These are phyloP conservation scores for Mermis nigrescens DNA, from an alignment of 2,888 invertebrate species.

Conservation along the genomic window DNA sequence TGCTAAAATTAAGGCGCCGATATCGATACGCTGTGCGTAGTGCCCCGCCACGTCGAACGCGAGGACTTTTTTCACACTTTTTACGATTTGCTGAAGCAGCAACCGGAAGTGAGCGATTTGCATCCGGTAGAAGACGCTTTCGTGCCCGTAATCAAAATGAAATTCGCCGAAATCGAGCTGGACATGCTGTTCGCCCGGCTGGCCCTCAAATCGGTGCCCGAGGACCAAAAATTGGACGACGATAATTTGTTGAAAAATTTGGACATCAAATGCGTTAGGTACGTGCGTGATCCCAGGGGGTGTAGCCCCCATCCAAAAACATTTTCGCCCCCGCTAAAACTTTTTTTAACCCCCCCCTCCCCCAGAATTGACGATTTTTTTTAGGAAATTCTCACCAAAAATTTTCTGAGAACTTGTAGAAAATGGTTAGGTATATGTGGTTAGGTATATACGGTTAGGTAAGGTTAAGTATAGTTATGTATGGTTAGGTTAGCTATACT, in stretches of 20 bases:
- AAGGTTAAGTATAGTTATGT: no score
- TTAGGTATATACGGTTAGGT: no score
- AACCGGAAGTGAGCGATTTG: slow-evolving; percentile 38
- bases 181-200: slow-evolving; percentile 91
- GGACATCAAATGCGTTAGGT: slow-evolving; percentile 89
- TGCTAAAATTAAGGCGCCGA: slow-evolving; percentile 54
- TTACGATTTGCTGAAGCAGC: slow-evolving; percentile 65
- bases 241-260: slow-evolving; percentile 76
- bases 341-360: no score
- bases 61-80: slow-evolving; percentile 88
- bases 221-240: slow-evolving; percentile 65
- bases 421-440: no score
- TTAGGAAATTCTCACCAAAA: no score
- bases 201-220: slow-evolving; percentile 82
- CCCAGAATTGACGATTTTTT: no score
- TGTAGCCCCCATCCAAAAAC: slow-evolving; percentile 9
- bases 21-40: slow-evolving; percentile 94
- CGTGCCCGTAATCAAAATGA: slow-evolving; percentile 98
- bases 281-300: slow-evolving; percentile 67
- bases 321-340: background rate
- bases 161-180: slow-evolving; percentile 86
- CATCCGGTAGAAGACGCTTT: slow-evolving; percentile 91
- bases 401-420: no score
- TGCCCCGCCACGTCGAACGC: slow-evolving; percentile 79
- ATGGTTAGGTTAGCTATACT: no score